These are phyloP conservation scores for Lytechinus variegatus DNA, from an alignment of 35 echinoderm and acorn worm species.

Conservation along the genomic window DNA sequence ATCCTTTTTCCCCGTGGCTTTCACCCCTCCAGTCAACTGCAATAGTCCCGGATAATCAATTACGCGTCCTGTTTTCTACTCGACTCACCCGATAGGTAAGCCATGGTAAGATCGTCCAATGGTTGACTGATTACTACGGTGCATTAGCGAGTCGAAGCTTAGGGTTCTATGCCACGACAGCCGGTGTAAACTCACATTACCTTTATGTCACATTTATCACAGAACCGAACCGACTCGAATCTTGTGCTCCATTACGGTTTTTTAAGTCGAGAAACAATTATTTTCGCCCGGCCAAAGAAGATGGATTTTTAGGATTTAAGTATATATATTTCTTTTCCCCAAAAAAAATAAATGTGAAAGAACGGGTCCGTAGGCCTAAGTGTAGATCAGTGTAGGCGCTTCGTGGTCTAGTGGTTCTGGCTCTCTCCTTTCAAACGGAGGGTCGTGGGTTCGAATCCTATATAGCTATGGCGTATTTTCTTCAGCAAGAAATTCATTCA, in stretches of 20 bases:
- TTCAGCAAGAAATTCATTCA: too few relatives aligned
- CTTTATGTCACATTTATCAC: background rate
- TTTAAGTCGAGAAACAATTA: background rate
- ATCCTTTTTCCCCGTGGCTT: background rate
- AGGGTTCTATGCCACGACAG: background rate
- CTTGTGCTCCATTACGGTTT: background rate
- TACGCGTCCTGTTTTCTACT: conserved; percentile 28
- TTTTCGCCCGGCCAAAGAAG: background rate
- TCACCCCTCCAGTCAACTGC: background rate
- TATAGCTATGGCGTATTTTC: too few relatives aligned
- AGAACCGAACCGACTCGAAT: background rate
- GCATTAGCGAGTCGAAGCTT: background rate
- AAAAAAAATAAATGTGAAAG: too few relatives aligned
- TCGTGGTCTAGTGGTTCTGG: too few relatives aligned
- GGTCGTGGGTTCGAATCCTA: too few relatives aligned
- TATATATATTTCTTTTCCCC: background rate
- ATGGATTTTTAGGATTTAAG: background rate
- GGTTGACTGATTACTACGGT: background rate
- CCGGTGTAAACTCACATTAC: background rate
- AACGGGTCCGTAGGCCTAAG: too few relatives aligned
- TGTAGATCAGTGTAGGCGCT: too few relatives aligned
- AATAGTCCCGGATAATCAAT: conserved; percentile 39
- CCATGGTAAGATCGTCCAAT: background rate
- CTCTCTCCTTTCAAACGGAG: too few relatives aligned
- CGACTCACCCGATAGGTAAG: background rate